A percentile compares a stretch with the other conserved stretches of the same genome.
These are phyloP conservation scores for Bicyclus anynana DNA, from an alignment of 1,140 invertebrate species.

Conservation along the genomic window DNA sequence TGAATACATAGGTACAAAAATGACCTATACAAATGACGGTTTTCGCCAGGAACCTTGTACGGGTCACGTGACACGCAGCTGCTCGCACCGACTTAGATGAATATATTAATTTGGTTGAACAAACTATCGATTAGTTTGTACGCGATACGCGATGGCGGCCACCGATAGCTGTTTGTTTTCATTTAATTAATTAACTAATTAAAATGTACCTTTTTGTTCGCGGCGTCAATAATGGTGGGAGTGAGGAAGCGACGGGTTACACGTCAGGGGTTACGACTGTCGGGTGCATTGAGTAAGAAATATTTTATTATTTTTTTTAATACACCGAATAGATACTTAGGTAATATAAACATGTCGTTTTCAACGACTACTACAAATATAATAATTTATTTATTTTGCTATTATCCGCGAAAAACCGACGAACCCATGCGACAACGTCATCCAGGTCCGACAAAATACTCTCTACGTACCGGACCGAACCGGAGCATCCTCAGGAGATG, in stretches of 20 bases:
- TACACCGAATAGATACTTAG: too few species aligned
- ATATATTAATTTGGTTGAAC: neutral
- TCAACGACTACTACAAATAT: too few species aligned
- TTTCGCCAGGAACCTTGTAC: neutral
- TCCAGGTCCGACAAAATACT: too few species aligned
- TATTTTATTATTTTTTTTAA: too few species aligned
- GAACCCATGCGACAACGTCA: too few species aligned
- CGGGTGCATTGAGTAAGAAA: too few species aligned
- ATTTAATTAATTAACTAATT: conserved; percentile 2
- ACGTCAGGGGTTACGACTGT: neutral
- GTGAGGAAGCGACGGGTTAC: neutral
- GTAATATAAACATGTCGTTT: too few species aligned
- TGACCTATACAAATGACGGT: neutral
- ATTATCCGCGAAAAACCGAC: too few species aligned
- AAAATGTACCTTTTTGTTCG: neutral
- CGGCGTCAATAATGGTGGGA: neutral
- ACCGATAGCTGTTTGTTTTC: neutral
- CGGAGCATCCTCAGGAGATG: too few species aligned
- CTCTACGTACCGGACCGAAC: too few species aligned
- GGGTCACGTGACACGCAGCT: neutral
- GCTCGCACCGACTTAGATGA: neutral
- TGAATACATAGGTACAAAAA: neutral
- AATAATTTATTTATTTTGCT: too few species aligned
- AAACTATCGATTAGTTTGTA: neutral
- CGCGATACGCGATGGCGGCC: neutral